These are phyloP conservation scores for Gnathonemus echidnorhynchus DNA, from an alignment of 2,113 vertebrate genomes.

Conservation along the genomic window DNA sequence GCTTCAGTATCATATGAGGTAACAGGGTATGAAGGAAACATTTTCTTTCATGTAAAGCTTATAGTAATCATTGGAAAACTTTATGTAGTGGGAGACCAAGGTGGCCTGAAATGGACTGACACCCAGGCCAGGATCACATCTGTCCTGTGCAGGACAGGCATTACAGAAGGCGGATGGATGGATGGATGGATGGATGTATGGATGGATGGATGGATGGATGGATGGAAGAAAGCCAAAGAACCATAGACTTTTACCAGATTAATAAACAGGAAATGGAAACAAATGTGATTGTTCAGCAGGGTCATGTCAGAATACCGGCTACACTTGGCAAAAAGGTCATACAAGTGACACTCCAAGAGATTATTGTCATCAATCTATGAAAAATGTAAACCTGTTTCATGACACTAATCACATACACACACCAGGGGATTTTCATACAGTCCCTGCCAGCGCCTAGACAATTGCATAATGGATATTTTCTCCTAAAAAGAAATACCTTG, in stretches of 20 bases:
- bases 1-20: background rate
- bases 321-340: background rate
- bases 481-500: constrained; percentile 52
- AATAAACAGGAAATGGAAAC: background rate
- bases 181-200: background rate
- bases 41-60: background rate
- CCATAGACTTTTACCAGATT: background rate
- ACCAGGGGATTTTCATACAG: constrained; percentile 37
- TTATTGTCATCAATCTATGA: constrained; percentile 39
- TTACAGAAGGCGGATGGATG: background rate
- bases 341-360: constrained; percentile 34
- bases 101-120: background rate
- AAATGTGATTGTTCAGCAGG: background rate
- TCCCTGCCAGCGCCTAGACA: constrained; percentile 41
- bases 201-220: background rate
- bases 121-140: background rate
- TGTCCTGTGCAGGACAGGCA: background rate
- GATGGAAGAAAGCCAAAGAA: background rate
- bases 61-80: background rate
- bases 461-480: constrained; percentile 52
- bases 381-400: constrained; percentile 40
- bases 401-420: constrained; percentile 44
- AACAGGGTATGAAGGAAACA: background rate
- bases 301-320: background rate
- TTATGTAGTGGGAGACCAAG: background rate